Percentiles rank a stretch among this genome's conserved stretches.
These are phyloP conservation scores for Callorhinus ursinus DNA, from an alignment of 2,113 vertebrate species.

Conservation along the genomic window DNA sequence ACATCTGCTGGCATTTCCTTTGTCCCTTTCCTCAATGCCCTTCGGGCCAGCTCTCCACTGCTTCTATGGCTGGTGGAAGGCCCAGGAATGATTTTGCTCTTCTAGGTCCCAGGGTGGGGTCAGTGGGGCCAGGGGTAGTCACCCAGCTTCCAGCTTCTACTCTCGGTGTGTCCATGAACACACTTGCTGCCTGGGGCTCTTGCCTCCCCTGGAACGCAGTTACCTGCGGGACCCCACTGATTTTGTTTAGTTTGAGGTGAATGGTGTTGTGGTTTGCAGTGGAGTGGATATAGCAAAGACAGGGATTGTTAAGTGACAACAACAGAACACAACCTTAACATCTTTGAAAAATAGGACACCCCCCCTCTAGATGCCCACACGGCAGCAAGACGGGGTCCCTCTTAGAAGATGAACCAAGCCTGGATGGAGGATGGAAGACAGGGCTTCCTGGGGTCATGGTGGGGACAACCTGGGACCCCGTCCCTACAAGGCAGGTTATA, in stretches of 20 bases:
- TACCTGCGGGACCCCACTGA: not conserved
- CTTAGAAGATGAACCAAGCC: not conserved
- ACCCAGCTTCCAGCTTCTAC: not conserved
- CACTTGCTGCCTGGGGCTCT: fast-evolving
- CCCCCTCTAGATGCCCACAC: no score
- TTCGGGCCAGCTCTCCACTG: not conserved
- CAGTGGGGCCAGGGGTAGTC: no score
- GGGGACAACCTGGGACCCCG: fast-evolving
- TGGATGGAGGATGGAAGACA: not conserved
- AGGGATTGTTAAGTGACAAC: not conserved
- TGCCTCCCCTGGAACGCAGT: not conserved
- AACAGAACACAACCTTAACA: not conserved
- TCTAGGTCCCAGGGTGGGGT: not conserved
- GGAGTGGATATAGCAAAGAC: not conserved
- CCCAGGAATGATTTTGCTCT: not conserved
- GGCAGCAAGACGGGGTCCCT: not conserved
- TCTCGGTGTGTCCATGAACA: not conserved
- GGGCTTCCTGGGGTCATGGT: not conserved
- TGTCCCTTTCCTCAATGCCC: not conserved
- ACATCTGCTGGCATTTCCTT: not conserved
- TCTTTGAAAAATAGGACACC: not conserved
- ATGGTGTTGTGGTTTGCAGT: not conserved
- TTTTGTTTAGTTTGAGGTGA: not conserved
- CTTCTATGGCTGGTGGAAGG: not conserved
- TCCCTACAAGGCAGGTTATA: not conserved